Base-by-base conservation (phyloP, 1,140 invertebrate species). In the Caenorhabditis remanei region DNA sequence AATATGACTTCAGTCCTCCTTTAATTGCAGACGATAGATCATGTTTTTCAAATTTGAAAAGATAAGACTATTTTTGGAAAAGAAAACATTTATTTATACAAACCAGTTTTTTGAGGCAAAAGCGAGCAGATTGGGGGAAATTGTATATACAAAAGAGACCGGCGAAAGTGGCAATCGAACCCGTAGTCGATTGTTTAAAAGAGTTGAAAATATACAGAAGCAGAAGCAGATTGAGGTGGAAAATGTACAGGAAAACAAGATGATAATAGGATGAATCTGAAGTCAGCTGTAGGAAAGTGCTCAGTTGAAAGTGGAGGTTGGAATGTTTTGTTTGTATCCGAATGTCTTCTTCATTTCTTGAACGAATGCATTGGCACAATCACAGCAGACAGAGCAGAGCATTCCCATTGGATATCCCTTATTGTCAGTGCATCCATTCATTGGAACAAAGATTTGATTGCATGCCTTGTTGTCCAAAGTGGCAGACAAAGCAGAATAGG, bases 361-460 rank as follows among this genome's bases (percentile, higher is more conserved):
- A 11, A 84, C 48, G 56, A 91, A 89, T 11, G 87, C 83, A 41
- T 86, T 85, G 21, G 90, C 40, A 84, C 91, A 92, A 75, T 92
- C 91, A 85, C 91, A 92, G 85, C 91, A 92, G 58, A 92, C 90
- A 43, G 89, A 90, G 89, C 91, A 92, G n/a, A 92, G 65, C 91
- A 92, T 92, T 53, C 92, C 91, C 48, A 92, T 88, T 46, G 91
- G 92, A 85, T 92, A 92, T 46, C 91, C 92, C 46, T 88, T 83
- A 24, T 84, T 86, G 56, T 89, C 87, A 41, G 85, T 71, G 65
- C 91, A 92, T 24, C 90, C 88, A 86, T 92, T 92, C 43, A 92
- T 41, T 21, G 91, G 90, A 16, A 92, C 91, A 61, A 92, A 92
- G n/a, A 90, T 91, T 75, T 92, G 90, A 41, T 90, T 88, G 88